These are phyloP conservation scores for Silurus meridionalis DNA, from an alignment of 2,113 vertebrate genomes.

Conservation along the genomic window DNA sequence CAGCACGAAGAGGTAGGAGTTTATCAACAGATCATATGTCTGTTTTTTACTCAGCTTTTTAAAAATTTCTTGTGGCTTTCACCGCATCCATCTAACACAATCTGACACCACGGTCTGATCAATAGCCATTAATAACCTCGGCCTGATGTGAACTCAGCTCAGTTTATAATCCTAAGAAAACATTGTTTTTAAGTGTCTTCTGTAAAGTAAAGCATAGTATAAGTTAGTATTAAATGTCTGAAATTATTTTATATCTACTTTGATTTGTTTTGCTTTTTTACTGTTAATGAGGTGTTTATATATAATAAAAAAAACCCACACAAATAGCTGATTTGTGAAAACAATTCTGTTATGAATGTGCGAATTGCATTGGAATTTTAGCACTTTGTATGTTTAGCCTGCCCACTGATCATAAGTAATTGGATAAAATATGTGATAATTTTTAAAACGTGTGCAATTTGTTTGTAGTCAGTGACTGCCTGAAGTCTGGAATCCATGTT, in stretches of 20 bases:
- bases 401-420: too few relatives aligned
- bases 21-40: constrained; percentile 34
- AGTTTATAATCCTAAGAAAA: constrained; percentile 22
- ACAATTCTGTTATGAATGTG: too few relatives aligned
- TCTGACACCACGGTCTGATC: constrained; percentile 22
- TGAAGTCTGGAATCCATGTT: not conserved
- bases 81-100: constrained; percentile 25
- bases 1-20: constrained; percentile 79
- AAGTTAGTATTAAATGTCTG: not conserved
- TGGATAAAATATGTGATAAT: too few relatives aligned
- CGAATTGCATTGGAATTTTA: too few relatives aligned
- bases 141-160: constrained; percentile 34
- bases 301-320: too few relatives aligned
- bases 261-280: not conserved
- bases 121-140: constrained; percentile 32
- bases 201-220: not conserved
- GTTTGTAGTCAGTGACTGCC: too few relatives aligned
- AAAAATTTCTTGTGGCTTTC: constrained; percentile 25
- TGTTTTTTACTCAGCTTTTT: constrained; percentile 23
- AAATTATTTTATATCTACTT: not conserved
- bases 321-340: too few relatives aligned
- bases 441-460: too few relatives aligned
- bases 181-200: not conserved
- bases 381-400: too few relatives aligned
- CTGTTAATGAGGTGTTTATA: not conserved